Percentiles rank a stretch among this genome's conserved stretches.
phyloP scores from a whole-genome alignment of 2,888 invertebrate genomes.

The Leptopterna dolabrata region DNA sequence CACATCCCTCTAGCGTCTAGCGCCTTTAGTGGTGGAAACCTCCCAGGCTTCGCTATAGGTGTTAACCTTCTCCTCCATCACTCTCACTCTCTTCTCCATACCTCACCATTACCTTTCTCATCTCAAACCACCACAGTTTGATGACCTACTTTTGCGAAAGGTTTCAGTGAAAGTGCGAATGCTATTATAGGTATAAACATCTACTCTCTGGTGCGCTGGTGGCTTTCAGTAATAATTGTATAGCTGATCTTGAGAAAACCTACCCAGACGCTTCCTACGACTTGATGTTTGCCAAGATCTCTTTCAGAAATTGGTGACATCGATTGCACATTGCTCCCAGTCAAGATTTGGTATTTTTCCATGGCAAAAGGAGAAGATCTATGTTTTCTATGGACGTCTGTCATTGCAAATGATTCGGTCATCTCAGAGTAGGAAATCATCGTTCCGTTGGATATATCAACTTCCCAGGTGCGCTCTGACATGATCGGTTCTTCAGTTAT shows the following conservation, averaged over 20 bases:
- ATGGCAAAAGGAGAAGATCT: not conserved
- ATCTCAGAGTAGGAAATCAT: not conserved
- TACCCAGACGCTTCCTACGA: slow-evolving; percentile 12
- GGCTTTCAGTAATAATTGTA: too few species aligned
- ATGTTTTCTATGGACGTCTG: slow-evolving; percentile 5
- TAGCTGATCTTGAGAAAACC: not conserved
- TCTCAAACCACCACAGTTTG: too few species aligned
- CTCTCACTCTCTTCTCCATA: too few species aligned
- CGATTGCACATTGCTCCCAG: not conserved
- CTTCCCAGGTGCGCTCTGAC: not conserved
- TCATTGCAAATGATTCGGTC: not conserved
- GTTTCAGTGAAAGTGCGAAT: too few species aligned
- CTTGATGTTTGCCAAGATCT: not conserved
- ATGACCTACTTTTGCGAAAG: too few species aligned
- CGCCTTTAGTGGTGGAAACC: too few species aligned
- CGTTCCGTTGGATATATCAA: not conserved
- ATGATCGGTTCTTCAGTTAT: not conserved
- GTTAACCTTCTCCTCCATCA: too few species aligned
- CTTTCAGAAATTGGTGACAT: not conserved
- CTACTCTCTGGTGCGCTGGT: too few species aligned
- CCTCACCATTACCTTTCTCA: too few species aligned
- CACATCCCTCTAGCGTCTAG: too few species aligned
- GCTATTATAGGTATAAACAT: too few species aligned
- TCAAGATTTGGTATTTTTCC: not conserved
- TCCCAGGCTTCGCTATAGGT: too few species aligned